Evolutionary conservation across 2,888 invertebrate species (phyloP), one percentile per base, ranked within the genome.

Genomic region (Epistrophe grossulariae): DNA sequence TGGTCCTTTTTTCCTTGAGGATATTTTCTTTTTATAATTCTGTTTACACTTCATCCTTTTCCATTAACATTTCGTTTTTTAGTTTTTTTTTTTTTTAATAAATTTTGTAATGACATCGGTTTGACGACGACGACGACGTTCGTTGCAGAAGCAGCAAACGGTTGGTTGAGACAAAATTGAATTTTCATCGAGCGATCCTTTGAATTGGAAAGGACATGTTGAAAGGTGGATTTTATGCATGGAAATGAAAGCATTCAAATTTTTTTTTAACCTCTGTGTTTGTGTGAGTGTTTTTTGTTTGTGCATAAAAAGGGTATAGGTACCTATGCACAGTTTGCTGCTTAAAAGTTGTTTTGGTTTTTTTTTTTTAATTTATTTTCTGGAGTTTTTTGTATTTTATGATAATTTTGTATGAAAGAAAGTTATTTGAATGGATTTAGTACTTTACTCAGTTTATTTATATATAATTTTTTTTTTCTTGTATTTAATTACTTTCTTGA

Each of bases 401-500:
- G 66, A 79, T 73, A 66, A 79, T 52, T 73, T 73, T 68, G 17
- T 62, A 62, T 70, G 28, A 62, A 64, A 57, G 79, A 57, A 84
- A 70, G 13, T 57, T 73, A 24, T 74, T 50, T 84, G 55, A 79
- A 70, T 74, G 70, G 79, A 84, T 74, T 83, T 79, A 72, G 43
- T 72, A 52, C 68, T 81, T 77, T 71, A 38, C 60, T 59, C 17
- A 60, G 79, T 72, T 79, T 45, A 31, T 28, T 57, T 72, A 77
- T 60, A 57, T 15, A 24, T 2, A 24, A 13, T 55, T 60, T 40
- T 62, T 35, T n/a, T 38, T 40, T 40, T 62, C 31, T 84, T 74
- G 62, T 74, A 70, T 84, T 84, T 79, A 84, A 84, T 84, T 84
- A 84, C 78, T 83, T 83, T 79, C 66, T 45, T 72, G 82, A 68